phyloP scores from a whole-genome alignment of 1,140 invertebrate species.

The Drosophila pectinifera region DNA sequence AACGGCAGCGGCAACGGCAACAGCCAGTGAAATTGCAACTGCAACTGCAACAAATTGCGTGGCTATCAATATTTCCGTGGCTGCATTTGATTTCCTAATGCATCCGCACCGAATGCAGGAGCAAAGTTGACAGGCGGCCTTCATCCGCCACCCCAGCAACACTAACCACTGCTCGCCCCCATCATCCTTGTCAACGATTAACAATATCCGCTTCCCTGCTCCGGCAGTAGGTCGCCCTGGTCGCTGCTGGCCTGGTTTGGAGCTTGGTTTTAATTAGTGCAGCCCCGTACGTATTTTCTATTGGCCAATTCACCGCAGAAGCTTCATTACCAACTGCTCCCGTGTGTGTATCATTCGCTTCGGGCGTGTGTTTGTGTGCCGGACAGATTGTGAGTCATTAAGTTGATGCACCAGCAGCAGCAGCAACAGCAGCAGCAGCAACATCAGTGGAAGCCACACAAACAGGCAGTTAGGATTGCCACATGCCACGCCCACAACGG shows the following conservation, averaged over 20 bases:
- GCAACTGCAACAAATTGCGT: slow-evolving; percentile 70
- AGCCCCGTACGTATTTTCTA: slow-evolving; percentile 69
- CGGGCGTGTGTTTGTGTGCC: slow-evolving; percentile 36
- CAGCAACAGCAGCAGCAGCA: slow-evolving; percentile 10
- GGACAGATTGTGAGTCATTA: slow-evolving; percentile 77
- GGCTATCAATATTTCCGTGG: slow-evolving; percentile 67
- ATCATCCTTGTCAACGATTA: slow-evolving; percentile 49
- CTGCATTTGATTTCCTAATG: slow-evolving; percentile 80
- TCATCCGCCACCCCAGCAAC: slow-evolving; percentile 14
- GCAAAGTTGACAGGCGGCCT: slow-evolving; percentile 56
- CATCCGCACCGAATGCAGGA: slow-evolving; percentile 44
- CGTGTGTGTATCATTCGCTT: slow-evolving; percentile 33
- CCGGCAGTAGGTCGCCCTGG: slow-evolving; percentile 23
- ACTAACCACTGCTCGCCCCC: background rate
- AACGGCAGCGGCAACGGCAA: slow-evolving; percentile 41
- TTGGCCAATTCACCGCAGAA: slow-evolving; percentile 81
- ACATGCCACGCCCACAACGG: slow-evolving; percentile 61
- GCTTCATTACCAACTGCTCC: slow-evolving; percentile 63
- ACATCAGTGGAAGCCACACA: slow-evolving; percentile 40
- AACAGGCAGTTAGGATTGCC: slow-evolving; percentile 52
- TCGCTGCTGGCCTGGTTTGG: slow-evolving; percentile 43
- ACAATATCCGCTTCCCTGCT: slow-evolving; percentile 46
- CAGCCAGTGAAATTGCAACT: slow-evolving; percentile 30
- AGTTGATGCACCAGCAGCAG: slow-evolving; percentile 53
- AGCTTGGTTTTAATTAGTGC: slow-evolving; percentile 83